A percentile compares a stretch with the other conserved stretches of the same genome.
Conservation (phyloP, 2,888 invertebrate genomes). For the Oxyscelio sp. region DNA sequence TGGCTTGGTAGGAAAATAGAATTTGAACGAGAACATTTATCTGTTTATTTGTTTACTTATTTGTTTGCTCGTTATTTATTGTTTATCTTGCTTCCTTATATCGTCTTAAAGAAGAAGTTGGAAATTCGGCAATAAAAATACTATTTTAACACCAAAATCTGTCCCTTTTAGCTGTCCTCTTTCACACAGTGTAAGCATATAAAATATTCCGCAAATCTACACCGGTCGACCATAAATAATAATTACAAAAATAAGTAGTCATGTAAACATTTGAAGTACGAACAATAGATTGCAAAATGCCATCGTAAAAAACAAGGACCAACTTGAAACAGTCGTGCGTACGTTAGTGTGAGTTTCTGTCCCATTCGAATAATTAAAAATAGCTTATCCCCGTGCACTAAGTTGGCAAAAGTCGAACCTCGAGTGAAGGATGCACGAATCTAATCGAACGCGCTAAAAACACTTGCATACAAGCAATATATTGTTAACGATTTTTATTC, state of each 20-base stretch:
- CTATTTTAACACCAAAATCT: slow-evolving; percentile 51
- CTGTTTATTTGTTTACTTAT: not conserved
- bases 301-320: slow-evolving; percentile 43
- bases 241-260: slow-evolving; percentile 54
- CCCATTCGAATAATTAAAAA: slow-evolving; percentile 52
- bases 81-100: not conserved
- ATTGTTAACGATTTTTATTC: slow-evolving; percentile 56
- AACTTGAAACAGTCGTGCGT: slow-evolving; percentile 43
- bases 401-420: slow-evolving; percentile 55
- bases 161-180: not conserved
- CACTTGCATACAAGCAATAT: slow-evolving; percentile 68
- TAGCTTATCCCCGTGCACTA: slow-evolving; percentile 53
- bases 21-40: slow-evolving; percentile 11
- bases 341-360: slow-evolving; percentile 27
- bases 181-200: not conserved
- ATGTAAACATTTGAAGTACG: slow-evolving; percentile 51
- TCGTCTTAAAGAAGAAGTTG: not conserved
- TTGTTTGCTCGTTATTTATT: not conserved
- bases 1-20: slow-evolving; percentile 17
- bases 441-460: slow-evolving; percentile 65
- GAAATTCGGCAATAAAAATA: slow-evolving; percentile 40
- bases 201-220: not conserved
- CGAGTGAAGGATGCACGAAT: slow-evolving; percentile 62
- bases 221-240: slow-evolving; percentile 33
- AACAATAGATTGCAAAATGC: slow-evolving; percentile 54